Base-by-base conservation (phyloP, 2,888 invertebrate species). In the Aleiodes leptofemur region DNA sequence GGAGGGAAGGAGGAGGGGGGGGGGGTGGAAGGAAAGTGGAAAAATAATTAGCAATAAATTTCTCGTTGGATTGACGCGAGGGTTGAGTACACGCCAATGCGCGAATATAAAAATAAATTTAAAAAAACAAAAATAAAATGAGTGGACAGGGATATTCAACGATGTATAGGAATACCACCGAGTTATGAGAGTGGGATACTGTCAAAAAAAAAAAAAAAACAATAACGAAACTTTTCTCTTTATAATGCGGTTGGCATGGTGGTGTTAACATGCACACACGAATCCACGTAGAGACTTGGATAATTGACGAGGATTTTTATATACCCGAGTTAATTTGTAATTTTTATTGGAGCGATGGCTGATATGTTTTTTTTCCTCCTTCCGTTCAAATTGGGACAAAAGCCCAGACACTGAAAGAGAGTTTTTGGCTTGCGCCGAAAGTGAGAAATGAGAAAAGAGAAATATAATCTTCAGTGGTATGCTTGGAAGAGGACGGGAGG, bases 21-120 rank as follows among this genome's bases (percentile, higher is more conserved):
- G 1, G 43, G 66, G 16, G 43, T 23, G 34, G 43, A 57, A 73
- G 71, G n/a, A 38, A 55, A 43, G 78, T 76, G 74, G 80, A 84
- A 86, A 86, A 86, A 86, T 86, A 87, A 88, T 87, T 86, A 86
- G 83, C 85, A 86, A 86, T 87, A 86, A 85, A 87, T 85, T 86
- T 85, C 64, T 43, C 43, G 64, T 43, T 61, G 61, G 61, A 61
- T 61, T 61, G 61, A 61, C n/a, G 14, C 61, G 38, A 61, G 61
- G 61, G 61, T 61, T 64, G 64, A 64, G 43, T 64, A 43, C 43
- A 64, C 64, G 48, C 43, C 64, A 48, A 64, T 56, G 51, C 31
- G 50, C 51, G 23, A 38, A 50, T 50, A 68, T 68, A 51, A 68
- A 55, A 55, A 69, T 53, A 43, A 38, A 50, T 50, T 50, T n/a